These are phyloP conservation scores for Melanostoma mellinum DNA, from an alignment of 2,888 invertebrate species.

Conservation along the genomic window DNA sequence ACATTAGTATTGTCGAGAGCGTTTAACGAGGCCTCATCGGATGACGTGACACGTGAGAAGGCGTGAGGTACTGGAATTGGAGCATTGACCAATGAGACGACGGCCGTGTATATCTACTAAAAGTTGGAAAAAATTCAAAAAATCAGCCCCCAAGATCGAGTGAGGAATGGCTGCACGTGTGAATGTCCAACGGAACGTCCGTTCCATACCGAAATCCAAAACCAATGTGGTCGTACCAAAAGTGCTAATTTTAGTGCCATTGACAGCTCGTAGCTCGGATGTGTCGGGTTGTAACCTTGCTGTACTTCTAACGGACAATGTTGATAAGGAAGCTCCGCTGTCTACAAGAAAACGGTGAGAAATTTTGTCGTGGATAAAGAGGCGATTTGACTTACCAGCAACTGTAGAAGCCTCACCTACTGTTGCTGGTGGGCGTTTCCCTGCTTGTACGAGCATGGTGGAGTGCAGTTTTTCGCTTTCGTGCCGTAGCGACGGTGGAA, in stretches of 20 bases:
- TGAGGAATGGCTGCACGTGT: not conserved
- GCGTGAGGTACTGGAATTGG: no score
- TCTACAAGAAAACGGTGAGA: constrained; percentile 39
- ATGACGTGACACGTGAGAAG: no score
- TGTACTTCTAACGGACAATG: constrained; percentile 22
- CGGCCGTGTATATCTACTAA: no score
- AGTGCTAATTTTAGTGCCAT: constrained; percentile 25
- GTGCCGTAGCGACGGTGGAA: constrained; percentile 24
- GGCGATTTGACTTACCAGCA: constrained; percentile 22
- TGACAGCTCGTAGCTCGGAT: constrained; percentile 6
- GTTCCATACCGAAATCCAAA: constrained; percentile 12
- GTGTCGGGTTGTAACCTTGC: constrained; percentile 10
- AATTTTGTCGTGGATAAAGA: constrained; percentile 25
- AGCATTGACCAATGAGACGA: no score
- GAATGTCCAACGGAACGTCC: not conserved
- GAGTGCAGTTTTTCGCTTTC: constrained; percentile 13
- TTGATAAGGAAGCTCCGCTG: constrained; percentile 22
- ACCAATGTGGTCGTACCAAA: constrained; percentile 23
- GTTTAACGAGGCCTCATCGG: no score
- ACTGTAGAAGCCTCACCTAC: constrained; percentile 27
- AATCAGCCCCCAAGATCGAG: no score
- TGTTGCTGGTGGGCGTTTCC: constrained; percentile 21
- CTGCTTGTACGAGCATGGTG: constrained; percentile 16
- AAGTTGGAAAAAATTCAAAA: no score
- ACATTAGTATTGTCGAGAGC: no score